A percentile compares a stretch with the other conserved stretches of the same genome.
Conservation (phyloP, 2,888 invertebrate genomes). For the Timema cristinae region DNA sequence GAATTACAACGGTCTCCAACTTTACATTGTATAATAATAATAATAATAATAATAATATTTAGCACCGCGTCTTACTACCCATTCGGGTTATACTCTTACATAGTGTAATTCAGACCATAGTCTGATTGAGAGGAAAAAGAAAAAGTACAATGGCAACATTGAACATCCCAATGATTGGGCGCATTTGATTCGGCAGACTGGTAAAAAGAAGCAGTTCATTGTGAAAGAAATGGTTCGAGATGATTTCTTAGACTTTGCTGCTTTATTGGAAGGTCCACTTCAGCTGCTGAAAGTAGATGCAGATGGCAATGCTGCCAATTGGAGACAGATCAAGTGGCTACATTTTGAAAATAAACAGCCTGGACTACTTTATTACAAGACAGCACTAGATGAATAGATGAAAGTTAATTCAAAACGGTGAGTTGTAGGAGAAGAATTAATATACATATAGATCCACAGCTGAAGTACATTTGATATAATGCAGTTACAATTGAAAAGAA, state of each 20-base stretch:
- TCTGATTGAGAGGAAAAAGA: conserved; percentile 13
- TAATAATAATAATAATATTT: too few relatives aligned
- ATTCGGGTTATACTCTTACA: too few relatives aligned
- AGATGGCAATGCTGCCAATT: not conserved
- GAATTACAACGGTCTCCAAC: not conserved
- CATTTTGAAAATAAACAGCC: conserved; percentile 7
- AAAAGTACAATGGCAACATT: conserved; percentile 16
- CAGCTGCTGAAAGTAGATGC: conserved; percentile 1
- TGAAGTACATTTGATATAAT: not conserved
- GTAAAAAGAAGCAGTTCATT: conserved; percentile 20
- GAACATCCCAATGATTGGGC: conserved; percentile 24
- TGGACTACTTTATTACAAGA: conserved; percentile 10
- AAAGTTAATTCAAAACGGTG: not conserved
- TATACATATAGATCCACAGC: not conserved
- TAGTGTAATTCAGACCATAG: conserved; percentile 12
- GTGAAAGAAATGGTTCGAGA: conserved; percentile 19
- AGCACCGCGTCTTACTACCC: too few relatives aligned
- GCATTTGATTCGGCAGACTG: conserved; percentile 14
- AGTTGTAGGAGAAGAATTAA: not conserved
- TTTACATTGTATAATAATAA: too few relatives aligned
- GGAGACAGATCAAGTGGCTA: conserved; percentile 9
- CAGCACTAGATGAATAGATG: conserved; percentile 12
- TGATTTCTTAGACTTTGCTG: conserved; percentile 18
- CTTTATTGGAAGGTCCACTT: conserved; percentile 5
- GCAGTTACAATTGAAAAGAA: not conserved